Base-by-base conservation (phyloP, 1,140 invertebrate species). In the Pollicipes pollicipes region DNA sequence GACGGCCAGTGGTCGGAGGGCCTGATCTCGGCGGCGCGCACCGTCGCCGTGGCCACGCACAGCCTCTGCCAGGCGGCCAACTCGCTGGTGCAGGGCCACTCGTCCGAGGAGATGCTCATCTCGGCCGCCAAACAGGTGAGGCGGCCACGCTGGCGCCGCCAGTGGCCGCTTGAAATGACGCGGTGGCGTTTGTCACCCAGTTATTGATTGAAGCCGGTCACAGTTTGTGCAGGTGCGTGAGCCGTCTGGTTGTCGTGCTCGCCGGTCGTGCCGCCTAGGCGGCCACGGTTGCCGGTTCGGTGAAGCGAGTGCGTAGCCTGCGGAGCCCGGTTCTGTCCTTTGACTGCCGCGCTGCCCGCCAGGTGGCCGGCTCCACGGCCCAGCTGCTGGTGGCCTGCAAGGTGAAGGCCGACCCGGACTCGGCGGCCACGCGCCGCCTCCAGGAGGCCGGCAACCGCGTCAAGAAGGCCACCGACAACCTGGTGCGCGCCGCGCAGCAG, bases 1-100 rank as follows among this genome's bases (percentile, higher is more conserved):
- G 95, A 98, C 81, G 95, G 95, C 0, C 95, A 99, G 77, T 99
- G 96, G 97, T 98, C 95, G 0, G 95, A 98, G 81, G 97, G 97
- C 4, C 83, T 99, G 3, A 91, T 98, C 45, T 97, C 94, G 0
- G 97, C 96, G 0, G 95, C 97, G 0, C 84, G 93, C 73, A 83
- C 97, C 73, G 96, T 99, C 0, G 96, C 96, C 0, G 95, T 95
- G 0, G 95, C 97, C 0, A 97, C 96, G 0, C 95, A 98, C 79
- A 94, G 91, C 73, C 82, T 99, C 30, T 97, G 97, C 68, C 96
- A 99, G 81, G 93, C 95, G 3, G 97, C 97, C 63, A 98, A 99
- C 78, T 88, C 93, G 68, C 82, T 99, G 73, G 95, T 99, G 0
- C 94, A 97, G 80, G 97, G 97, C 17, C 87, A 91, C 69, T 88